Percentiles rank a stretch among this genome's conserved stretches.
Evolutionary conservation across 2,888 invertebrate genomes (phyloP).

Genomic region (Cecidostiba fungosa): DNA sequence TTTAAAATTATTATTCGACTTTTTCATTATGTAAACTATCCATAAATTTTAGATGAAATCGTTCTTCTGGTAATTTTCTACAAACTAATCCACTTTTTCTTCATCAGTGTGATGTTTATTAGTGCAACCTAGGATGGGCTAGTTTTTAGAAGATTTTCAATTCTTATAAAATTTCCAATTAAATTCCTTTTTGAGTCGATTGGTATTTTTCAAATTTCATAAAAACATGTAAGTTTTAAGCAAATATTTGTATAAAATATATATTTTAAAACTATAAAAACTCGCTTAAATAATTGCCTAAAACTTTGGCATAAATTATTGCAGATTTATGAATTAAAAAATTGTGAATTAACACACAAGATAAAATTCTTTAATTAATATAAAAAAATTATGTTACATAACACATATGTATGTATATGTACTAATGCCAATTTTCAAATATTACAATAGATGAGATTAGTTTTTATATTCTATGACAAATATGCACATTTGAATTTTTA

Average conservation of each 20-base stretch:
- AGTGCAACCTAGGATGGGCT: constrained; percentile 34
- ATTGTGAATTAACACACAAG: constrained; percentile 10
- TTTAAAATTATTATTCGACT: constrained; percentile 29
- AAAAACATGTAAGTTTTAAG: no score
- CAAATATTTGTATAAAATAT: no score
- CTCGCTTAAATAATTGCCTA: no score
- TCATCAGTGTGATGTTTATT: constrained; percentile 8
- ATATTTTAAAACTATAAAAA: not conserved
- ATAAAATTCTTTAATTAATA: not conserved
- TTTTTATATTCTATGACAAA: no score
- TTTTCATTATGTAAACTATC: constrained; percentile 35
- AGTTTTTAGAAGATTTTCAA: not conserved
- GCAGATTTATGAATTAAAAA: not conserved
- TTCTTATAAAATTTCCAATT: constrained; percentile 6
- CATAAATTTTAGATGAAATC: constrained; percentile 30
- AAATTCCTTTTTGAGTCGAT: no score
- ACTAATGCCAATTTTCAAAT: not conserved
- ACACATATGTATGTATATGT: not conserved
- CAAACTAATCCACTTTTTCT: constrained; percentile 38
- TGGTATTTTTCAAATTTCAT: no score
- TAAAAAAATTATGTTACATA: not conserved
- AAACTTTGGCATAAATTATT: no score
- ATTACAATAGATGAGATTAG: not conserved
- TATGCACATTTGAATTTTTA: no score
- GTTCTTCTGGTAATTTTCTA: constrained; percentile 24